Conservation (phyloP, 2,113 vertebrate genomes). For the Limanda limanda region DNA sequence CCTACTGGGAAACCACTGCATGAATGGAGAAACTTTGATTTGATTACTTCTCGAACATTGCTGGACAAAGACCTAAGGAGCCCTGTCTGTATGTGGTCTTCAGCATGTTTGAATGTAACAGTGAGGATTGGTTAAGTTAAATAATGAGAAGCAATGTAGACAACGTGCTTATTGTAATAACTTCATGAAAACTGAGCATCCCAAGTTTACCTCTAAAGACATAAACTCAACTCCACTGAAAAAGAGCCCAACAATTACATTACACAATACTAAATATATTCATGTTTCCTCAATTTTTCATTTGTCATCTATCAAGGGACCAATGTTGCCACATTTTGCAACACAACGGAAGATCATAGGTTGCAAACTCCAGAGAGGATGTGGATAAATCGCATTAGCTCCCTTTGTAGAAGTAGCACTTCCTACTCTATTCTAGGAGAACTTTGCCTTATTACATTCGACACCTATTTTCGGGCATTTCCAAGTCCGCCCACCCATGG, state of each 20-base stretch:
- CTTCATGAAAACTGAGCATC: not conserved
- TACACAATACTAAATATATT: not conserved
- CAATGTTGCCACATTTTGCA: slow-evolving; percentile 31
- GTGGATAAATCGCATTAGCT: slow-evolving; percentile 45
- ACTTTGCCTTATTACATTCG: slow-evolving; percentile 83
- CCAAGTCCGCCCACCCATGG: slow-evolving; percentile 82
- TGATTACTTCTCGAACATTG: slow-evolving; percentile 19
- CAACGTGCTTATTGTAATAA: not conserved
- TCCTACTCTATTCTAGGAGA: slow-evolving; percentile 85
- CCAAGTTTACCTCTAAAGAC: not conserved
- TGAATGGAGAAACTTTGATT: slow-evolving; percentile 16
- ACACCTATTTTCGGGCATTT: slow-evolving; percentile 87
- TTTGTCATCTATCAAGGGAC: slow-evolving; percentile 15
- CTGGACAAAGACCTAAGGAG: not conserved
- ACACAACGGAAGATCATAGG: slow-evolving; percentile 30
- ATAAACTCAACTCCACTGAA: not conserved
- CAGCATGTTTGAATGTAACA: too few species aligned
- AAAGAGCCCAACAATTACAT: not conserved
- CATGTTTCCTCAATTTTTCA: slow-evolving; percentile 25
- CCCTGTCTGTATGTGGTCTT: too few species aligned
- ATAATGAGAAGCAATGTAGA: not conserved
- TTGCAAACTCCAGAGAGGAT: slow-evolving; percentile 38
- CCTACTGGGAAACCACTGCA: slow-evolving; percentile 10
- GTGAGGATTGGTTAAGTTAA: not conserved
- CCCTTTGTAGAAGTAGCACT: slow-evolving; percentile 73